Evolutionary conservation across 1,140 invertebrate species (phyloP).

Genomic region (Rhyzopertha dominica): DNA sequence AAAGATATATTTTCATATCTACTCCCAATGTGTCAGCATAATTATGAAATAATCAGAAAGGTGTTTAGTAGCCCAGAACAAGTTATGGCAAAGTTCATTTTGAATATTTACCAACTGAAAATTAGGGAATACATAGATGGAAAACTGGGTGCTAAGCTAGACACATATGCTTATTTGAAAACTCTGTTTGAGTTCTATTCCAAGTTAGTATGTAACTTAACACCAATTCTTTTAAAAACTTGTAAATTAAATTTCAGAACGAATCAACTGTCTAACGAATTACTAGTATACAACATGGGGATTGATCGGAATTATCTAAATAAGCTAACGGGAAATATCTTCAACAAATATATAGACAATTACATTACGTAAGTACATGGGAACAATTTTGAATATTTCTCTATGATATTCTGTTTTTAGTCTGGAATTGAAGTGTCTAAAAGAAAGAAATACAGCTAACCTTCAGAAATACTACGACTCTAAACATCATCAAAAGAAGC

Average conservation of each 20-base stretch:
- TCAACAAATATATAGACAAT: slow-evolving; percentile 55
- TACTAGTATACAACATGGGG: slow-evolving; percentile 71
- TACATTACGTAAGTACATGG: slow-evolving; percentile 53
- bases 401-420: slow-evolving; percentile 46
- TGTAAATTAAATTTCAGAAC: slow-evolving; percentile 50
- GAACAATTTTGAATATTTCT: not conserved
- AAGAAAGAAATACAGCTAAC: slow-evolving; percentile 66
- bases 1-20: slow-evolving; percentile 91
- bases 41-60: slow-evolving; percentile 81
- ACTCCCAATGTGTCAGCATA: slow-evolving; percentile 83
- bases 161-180: slow-evolving; percentile 82
- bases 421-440: slow-evolving; percentile 71
- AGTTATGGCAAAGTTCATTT: slow-evolving; percentile 96
- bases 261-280: slow-evolving; percentile 65
- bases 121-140: slow-evolving; percentile 81
- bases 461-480: slow-evolving; percentile 87
- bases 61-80: slow-evolving; percentile 96
- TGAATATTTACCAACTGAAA: slow-evolving; percentile 93
- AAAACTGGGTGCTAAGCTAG: slow-evolving; percentile 71
- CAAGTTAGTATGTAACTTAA: slow-evolving; percentile 49
- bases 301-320: slow-evolving; percentile 73
- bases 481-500: slow-evolving; percentile 93
- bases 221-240: not conserved
- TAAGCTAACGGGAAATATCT: slow-evolving; percentile 80
- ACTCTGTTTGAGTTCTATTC: slow-evolving; percentile 86